Conservation (phyloP, 2,888 invertebrate species). For the Omphaloscelis lunosa region DNA sequence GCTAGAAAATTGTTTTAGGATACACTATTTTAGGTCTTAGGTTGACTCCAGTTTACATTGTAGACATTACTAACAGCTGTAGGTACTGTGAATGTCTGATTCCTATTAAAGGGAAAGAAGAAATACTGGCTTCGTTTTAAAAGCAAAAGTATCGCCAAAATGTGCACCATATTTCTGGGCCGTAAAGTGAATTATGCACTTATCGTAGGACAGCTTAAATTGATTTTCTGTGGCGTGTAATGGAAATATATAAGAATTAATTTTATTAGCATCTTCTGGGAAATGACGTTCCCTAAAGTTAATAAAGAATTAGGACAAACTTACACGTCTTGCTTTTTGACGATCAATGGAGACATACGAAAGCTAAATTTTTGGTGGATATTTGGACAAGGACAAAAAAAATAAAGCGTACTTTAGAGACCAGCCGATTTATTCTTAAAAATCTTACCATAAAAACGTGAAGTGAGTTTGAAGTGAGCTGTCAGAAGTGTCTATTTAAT, state of each 20-base stretch:
- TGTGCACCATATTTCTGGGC: not conserved
- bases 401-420: not conserved
- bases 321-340: not conserved
- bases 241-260: not conserved
- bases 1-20: slow-evolving; percentile 12
- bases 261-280: not conserved
- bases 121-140: not conserved
- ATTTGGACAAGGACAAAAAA: not conserved
- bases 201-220: not conserved
- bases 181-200: not conserved
- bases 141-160: not conserved
- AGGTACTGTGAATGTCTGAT: not conserved
- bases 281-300: not conserved
- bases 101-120: not conserved
- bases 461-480: no score
- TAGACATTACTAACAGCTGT: not conserved
- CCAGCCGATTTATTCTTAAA: not conserved
- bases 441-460: no score
- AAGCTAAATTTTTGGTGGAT: not conserved
- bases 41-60: not conserved
- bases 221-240: not conserved
- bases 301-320: not conserved
- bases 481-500: no score
- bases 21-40: not conserved
- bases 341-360: not conserved